Conservation (phyloP, 2,888 invertebrate genomes). For the Ganaspis brasiliensis region DNA sequence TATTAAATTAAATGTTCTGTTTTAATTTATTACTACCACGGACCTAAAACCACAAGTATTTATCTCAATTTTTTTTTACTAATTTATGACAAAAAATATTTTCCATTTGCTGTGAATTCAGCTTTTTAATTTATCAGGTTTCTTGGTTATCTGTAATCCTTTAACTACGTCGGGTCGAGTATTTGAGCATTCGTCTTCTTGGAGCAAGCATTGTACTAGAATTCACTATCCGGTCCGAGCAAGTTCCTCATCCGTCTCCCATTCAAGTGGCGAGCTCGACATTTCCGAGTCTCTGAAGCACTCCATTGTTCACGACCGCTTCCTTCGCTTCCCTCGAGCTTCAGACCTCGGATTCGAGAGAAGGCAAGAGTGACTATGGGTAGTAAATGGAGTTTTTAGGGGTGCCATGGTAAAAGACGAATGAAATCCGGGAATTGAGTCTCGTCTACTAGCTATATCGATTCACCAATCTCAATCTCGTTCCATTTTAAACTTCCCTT, state of each 20-base stretch:
- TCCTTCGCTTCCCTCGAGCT: conserved; percentile 46
- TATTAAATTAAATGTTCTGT: no score
- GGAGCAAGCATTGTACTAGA: conserved; percentile 71
- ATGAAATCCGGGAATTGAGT: conserved; percentile 75
- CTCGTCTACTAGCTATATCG: conserved; percentile 23
- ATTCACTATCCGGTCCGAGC: conserved; percentile 71
- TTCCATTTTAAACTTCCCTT: background rate
- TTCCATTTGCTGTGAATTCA: background rate
- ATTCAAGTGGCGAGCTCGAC: conserved; percentile 75
- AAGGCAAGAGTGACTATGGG: conserved; percentile 51
- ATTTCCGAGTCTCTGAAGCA: conserved; percentile 77
- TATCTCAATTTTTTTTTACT: no score
- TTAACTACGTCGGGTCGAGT: background rate
- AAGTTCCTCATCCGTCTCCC: conserved; percentile 78
- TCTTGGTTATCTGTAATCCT: background rate
- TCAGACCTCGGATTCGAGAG: conserved; percentile 56
- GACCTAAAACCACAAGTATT: no score
- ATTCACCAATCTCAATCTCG: background rate
- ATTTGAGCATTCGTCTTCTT: conserved; percentile 74
- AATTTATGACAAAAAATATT: no score
- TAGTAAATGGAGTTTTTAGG: conserved; percentile 72
- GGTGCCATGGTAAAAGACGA: conserved; percentile 59
- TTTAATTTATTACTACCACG: no score
- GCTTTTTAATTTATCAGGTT: background rate
- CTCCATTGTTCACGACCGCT: conserved; percentile 70